Base-by-base conservation (phyloP, 2,888 invertebrate genomes). In the Auanema sp. region DNA sequence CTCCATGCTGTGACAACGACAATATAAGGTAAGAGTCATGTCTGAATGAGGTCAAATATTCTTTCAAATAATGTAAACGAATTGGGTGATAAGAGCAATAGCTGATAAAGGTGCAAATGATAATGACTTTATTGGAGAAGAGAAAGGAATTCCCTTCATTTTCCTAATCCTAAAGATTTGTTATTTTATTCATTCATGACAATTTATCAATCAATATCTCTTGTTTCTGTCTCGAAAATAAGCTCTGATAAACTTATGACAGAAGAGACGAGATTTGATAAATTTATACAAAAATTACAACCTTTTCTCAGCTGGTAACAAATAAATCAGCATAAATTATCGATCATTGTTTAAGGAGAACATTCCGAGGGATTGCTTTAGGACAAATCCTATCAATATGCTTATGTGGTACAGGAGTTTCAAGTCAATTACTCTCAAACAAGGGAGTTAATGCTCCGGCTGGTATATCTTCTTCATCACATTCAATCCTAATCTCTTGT, bases 381-480 rank as follows among this genome's bases (percentile, higher is more conserved):
- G 86, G 86, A 12, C 92, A 92, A 86, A 86, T 90, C 63, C 85
- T 92, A 72, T 91, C 91, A 0, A 79, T 91, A 53, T 86, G 91
- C 65, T 84, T 92, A 57, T 91, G 91, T 85, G 89, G 90, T 51
- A 90, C 91, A 83, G 91, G 90, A 79, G 88, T 90, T 58, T 85
- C 90, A 72, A 90, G 90, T 68, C 90, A 90, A 75, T 85, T 89
- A 70, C 88, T 91, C 79, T 88, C 75, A 24, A 83, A 89, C 76
- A 87, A 88, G 67, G 89, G 89, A 80, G 89, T 91, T 65, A 88
- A 90, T 71, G 88, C 91, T 33, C 91, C 91, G 10, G 90, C 91
- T 73, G 88, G 89, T 89, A 82, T 44, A 33, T 33, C 3, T 33
- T 5, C 8, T 5, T 33, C 33, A 3, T 33, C 3, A 33, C 4